A percentile compares a stretch with the other conserved stretches of the same genome.
Conservation (phyloP, 1,140 invertebrate genomes). For the Drosophila arawakana region DNA sequence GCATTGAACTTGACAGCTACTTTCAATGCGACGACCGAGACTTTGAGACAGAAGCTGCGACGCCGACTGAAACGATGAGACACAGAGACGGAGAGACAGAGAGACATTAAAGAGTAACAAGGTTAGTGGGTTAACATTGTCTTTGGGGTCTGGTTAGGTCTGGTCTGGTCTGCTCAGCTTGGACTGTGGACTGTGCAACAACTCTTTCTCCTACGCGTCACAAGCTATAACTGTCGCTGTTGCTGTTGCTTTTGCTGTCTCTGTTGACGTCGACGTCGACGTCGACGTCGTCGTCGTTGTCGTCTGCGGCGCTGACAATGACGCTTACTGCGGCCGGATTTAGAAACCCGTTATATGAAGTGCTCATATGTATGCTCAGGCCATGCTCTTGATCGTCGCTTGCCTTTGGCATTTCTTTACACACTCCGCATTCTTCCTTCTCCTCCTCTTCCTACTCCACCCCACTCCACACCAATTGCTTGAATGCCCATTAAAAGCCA, state of each 20-base stretch:
- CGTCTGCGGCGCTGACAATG: slow-evolving; percentile 8
- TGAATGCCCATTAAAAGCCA: slow-evolving; percentile 61
- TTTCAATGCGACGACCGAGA: slow-evolving; percentile 48
- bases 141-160: slow-evolving; percentile 20
- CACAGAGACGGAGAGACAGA: neutral
- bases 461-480: no score
- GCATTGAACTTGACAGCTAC: slow-evolving; percentile 74
- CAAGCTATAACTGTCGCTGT: neutral
- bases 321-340: slow-evolving; percentile 61
- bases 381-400: slow-evolving; percentile 42
- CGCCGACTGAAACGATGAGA: neutral
- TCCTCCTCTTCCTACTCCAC: neutral
- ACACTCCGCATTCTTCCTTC: slow-evolving; percentile 3
- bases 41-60: neutral
- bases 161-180: neutral
- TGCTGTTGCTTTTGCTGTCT: neutral
- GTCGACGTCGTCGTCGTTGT: neutral
- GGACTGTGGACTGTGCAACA: slow-evolving; percentile 7
- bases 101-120: slow-evolving; percentile 55
- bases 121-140: slow-evolving; percentile 78
- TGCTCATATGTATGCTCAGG: slow-evolving; percentile 21
- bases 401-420: slow-evolving; percentile 35
- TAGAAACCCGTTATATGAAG: slow-evolving; percentile 63
- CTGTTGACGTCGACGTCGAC: neutral
- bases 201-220: slow-evolving; percentile 31